Evolutionary conservation across 2,888 invertebrate genomes (phyloP).

Genomic region (Eupelmus urozonus): DNA sequence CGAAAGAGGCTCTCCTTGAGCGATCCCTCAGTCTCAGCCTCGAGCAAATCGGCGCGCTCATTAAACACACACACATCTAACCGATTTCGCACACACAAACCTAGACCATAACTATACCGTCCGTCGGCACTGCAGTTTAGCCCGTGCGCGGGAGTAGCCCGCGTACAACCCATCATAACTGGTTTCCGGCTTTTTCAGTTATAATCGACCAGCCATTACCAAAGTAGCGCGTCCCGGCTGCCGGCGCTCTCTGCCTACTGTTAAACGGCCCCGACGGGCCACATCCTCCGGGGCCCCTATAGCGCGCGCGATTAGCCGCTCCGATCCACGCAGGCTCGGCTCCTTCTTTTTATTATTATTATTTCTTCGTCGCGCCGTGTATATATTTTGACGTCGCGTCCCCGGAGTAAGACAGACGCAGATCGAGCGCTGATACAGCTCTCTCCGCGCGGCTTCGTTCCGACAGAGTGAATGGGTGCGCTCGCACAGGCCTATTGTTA

Average conservation of each 20-base stretch:
- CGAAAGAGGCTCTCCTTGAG: constrained; percentile 65
- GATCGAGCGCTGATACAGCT: not conserved
- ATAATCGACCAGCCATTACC: constrained; percentile 74
- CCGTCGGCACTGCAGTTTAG: too few relatives aligned
- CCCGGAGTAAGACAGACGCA: not conserved
- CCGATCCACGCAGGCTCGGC: too few relatives aligned
- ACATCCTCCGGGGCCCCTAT: constrained; percentile 66
- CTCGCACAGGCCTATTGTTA: constrained; percentile 3
- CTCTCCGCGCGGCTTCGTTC: not conserved
- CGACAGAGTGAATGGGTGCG: constrained; percentile 17
- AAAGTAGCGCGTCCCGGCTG: constrained; percentile 72
- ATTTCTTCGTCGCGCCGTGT: not conserved
- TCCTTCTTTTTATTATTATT: not conserved
- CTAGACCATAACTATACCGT: too few relatives aligned
- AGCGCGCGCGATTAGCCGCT: constrained; percentile 31
- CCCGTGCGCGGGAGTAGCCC: too few relatives aligned
- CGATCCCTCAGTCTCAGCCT: constrained; percentile 63
- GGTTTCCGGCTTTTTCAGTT: constrained; percentile 77
- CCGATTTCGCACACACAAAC: too few relatives aligned
- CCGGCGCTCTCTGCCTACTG: constrained; percentile 71
- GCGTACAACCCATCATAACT: constrained; percentile 68
- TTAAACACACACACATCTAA: too few relatives aligned
- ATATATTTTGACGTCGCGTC: constrained; percentile 5
- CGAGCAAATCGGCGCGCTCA: not conserved
- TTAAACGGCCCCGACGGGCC: constrained; percentile 67